phyloP scores from a whole-genome alignment of 2,797 vertebrate genomes.

The Hoplostethus atlanticus region DNA sequence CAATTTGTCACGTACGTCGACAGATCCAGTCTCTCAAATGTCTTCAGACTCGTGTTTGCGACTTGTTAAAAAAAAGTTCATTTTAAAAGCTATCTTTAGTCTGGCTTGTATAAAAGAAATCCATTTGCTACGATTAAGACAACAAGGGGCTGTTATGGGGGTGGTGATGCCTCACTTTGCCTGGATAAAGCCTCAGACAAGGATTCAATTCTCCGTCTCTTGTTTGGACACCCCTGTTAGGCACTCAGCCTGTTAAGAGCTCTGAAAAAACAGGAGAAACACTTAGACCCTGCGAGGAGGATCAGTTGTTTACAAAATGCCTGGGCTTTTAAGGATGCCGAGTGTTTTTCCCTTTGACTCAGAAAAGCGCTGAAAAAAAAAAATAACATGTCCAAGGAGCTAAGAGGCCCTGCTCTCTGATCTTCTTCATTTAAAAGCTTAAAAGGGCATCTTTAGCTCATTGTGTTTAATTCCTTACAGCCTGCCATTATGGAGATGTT shows the following conservation, averaged over 20 bases:
- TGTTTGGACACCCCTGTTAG: conserved; percentile 54
- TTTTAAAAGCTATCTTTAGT: conserved; percentile 14
- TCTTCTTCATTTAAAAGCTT: conserved; percentile 63
- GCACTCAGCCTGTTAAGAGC: conserved; percentile 71
- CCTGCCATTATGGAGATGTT: conserved; percentile 50
- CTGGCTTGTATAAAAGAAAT: conserved; percentile 36
- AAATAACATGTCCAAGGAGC: conserved; percentile 27
- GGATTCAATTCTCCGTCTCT: conserved; percentile 46
- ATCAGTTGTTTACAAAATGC: conserved; percentile 70
- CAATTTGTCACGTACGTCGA: conserved; percentile 14
- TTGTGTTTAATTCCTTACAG: conserved; percentile 59
- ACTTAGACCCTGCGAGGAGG: conserved; percentile 65
- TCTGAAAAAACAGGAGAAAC: conserved; percentile 69
- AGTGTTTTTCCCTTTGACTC: conserved; percentile 50
- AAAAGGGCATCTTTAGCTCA: conserved; percentile 56
- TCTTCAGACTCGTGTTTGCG: conserved; percentile 18
- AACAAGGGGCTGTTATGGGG: conserved; percentile 4
- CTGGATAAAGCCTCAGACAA: conserved; percentile 41
- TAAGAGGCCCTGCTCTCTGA: conserved; percentile 53
- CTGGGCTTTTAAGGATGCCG: conserved; percentile 63
- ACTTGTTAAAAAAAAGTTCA: conserved; percentile 31
- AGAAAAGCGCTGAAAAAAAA: conserved; percentile 48
- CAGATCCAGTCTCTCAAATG: conserved; percentile 38
- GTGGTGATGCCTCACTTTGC: conserved; percentile 40
- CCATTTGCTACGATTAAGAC: conserved; percentile 42